Evolutionary conservation across 2,888 invertebrate species (phyloP).

Genomic region (Atethmia centrago): DNA sequence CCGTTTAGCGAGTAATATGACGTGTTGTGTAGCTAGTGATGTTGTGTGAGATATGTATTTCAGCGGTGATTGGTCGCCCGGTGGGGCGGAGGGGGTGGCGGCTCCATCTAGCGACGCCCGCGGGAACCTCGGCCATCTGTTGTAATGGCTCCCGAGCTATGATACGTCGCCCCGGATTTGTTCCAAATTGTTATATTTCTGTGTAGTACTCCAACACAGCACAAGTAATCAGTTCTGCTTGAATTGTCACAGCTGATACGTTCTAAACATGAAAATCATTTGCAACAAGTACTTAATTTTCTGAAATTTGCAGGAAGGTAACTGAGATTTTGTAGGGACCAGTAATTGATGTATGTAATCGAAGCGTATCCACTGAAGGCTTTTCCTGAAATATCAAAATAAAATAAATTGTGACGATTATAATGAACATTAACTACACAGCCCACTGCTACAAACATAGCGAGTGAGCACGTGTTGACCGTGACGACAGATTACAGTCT

Average conservation of each 20-base stretch:
- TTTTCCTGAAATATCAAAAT: conserved; percentile 6
- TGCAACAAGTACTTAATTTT: neutral
- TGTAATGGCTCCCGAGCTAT: conserved; percentile 56
- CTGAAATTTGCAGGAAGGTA: conserved; percentile 1
- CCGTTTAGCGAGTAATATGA: conserved; percentile 29
- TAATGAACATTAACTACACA: conserved; percentile 5
- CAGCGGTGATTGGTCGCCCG: conserved; percentile 65
- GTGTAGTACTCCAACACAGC: conserved; percentile 1
- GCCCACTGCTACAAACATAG: neutral
- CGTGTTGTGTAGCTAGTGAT: conserved; percentile 56
- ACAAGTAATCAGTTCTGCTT: conserved; percentile 25
- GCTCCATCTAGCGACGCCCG: conserved; percentile 61
- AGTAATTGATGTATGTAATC: too few relatives aligned
- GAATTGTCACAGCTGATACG: neutral
- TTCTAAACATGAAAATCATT: neutral
- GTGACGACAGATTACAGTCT: conserved; percentile 21
- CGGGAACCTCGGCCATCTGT: conserved; percentile 46
- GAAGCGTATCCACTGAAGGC: neutral
- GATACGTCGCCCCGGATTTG: conserved; percentile 58
- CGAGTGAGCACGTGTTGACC: conserved; percentile 13
- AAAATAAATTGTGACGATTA: conserved; percentile 2
- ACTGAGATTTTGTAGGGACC: neutral
- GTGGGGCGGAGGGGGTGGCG: conserved; percentile 43
- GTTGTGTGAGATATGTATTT: conserved; percentile 68
- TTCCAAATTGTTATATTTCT: conserved; percentile 50